A percentile compares a stretch with the other conserved stretches of the same genome.
phyloP scores from a whole-genome alignment of 1,140 invertebrate genomes.

The Ips typographus region DNA sequence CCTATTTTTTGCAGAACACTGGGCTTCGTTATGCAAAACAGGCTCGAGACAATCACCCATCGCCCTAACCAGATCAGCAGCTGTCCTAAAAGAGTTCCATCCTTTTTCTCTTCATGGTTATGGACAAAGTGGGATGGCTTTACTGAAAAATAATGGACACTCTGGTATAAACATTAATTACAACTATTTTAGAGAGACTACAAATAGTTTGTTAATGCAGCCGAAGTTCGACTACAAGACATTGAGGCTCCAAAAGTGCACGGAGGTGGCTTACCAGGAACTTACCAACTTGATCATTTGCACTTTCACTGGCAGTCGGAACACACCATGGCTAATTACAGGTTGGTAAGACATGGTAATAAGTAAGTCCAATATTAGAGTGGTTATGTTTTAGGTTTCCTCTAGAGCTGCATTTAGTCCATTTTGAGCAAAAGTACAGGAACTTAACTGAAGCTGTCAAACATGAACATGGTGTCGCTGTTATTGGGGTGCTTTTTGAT shows the following conservation, averaged over 20 bases:
- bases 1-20: slow-evolving; percentile 48
- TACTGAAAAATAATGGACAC: slow-evolving; percentile 56
- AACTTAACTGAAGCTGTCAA: slow-evolving; percentile 59
- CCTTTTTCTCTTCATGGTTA: slow-evolving; percentile 52
- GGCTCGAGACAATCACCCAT: slow-evolving; percentile 56
- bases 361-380: neutral
- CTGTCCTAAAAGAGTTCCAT: slow-evolving; percentile 49
- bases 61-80: slow-evolving; percentile 46
- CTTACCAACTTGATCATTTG: slow-evolving; percentile 66
- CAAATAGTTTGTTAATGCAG: slow-evolving; percentile 39
- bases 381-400: slow-evolving; percentile 52
- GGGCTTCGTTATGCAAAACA: slow-evolving; percentile 52
- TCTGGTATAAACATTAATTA: slow-evolving; percentile 48
- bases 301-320: slow-evolving; percentile 82
- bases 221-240: slow-evolving; percentile 52
- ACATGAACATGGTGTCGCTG: slow-evolving; percentile 65
- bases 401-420: slow-evolving; percentile 71
- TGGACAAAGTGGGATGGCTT: slow-evolving; percentile 44
- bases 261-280: slow-evolving; percentile 56
- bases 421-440: slow-evolving; percentile 62
- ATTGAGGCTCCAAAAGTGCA: slow-evolving; percentile 49
- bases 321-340: slow-evolving; percentile 65
- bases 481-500: slow-evolving; percentile 69
- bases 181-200: neutral
- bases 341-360: slow-evolving; percentile 39